Base-by-base conservation (phyloP, 1,140 invertebrate genomes). In the Orchesella cincta region DNA sequence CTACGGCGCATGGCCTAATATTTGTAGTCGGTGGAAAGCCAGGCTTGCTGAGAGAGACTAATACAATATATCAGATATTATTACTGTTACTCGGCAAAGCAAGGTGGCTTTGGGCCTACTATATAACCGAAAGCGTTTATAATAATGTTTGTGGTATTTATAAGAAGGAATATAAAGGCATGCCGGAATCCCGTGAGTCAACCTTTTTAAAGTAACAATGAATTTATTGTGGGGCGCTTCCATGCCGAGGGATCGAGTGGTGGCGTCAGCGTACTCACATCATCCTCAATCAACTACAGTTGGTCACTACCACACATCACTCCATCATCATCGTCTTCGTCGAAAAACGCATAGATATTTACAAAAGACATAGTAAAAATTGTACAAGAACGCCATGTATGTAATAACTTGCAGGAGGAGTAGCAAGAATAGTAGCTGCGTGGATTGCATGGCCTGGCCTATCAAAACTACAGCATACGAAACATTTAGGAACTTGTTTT, bases 191-290 rank as follows among this genome's bases (percentile, higher is more conserved):
- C 62, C 62, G 62, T 67, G 62, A 67, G 62, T 67, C 62, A 67
- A 67, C 62, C 31, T 67, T 67, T 31, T 67, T 31, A 36, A 64
- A 35, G 76, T 70, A 78, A 78, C 76, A 78, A 78, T 78, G 76
- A 73, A 78, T 78, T 78, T 78, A 78, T 78, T 78, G 76, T 78
- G 76, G 72, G 70, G 76, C 39, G 72, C 36, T 35, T 67, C 23
- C 71, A 73, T 39, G 75, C 29, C 23, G 67, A 36, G 26, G 70
- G 29, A 29, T 77, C 76, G 51, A 77, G 51, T 77, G 70, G 51
- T 77, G 76, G 57, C 20, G 76, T 76, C 8, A 20, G 8, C 8
- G 20, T 46, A 46, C 8, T 46, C 39, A 12, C 20, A 8, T 46
- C 39, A 12, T 46, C 8, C 8, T 46, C 8, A 20, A 46, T 12